Base-by-base conservation (phyloP, 1,140 invertebrate species). In the Drosophila kepulauana region DNA sequence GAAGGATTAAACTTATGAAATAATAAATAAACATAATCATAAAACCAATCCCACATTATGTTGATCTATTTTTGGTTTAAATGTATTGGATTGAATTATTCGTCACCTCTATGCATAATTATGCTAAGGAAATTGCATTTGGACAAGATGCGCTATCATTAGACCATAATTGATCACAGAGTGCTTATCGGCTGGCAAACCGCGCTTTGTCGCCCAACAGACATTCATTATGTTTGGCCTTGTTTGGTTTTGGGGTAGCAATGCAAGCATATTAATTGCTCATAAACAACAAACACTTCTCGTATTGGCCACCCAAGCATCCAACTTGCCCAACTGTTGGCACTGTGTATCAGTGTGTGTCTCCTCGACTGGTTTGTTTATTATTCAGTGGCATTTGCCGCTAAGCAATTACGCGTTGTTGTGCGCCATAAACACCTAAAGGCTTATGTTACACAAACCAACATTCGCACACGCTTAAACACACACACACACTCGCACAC, bases 251-350 rank as follows among this genome's bases (percentile, higher is more conserved):
- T 16, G 35, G 30, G 49, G 51, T 45, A 25, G 43, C 45, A 48
- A 66, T 13, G 67, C 67, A 61, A 65, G 75, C 82, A 84, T 84
- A 84, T 85, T 84, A 84, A 84, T 84, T 84, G 81, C 81, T 78
- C 73, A 84, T 84, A 84, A 84, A 78, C 68, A 64, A 58, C 49
- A 65, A 67, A 63, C 49, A 65, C 51, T 41, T 49, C 20, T 11
- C 35, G 35, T 35, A 10, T 30, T 15, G 13, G 45, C 2, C 10
- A 15, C 43, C 28, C 57, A 38, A 38, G 6, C 35, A 10, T 7
- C 35, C 35, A 8, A 33, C 33, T 33, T 41, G 38, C 8, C 38
- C 7, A n/a, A 8, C 38, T 41, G 11, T 25, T 25, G 20, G 20
- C 20, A n/a, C 41, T 43, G 11, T 57, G 43, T 74, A 51, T 69